Evolutionary conservation across 2,888 invertebrate genomes (phyloP).

Genomic region (Platynereis dumerilii): DNA sequence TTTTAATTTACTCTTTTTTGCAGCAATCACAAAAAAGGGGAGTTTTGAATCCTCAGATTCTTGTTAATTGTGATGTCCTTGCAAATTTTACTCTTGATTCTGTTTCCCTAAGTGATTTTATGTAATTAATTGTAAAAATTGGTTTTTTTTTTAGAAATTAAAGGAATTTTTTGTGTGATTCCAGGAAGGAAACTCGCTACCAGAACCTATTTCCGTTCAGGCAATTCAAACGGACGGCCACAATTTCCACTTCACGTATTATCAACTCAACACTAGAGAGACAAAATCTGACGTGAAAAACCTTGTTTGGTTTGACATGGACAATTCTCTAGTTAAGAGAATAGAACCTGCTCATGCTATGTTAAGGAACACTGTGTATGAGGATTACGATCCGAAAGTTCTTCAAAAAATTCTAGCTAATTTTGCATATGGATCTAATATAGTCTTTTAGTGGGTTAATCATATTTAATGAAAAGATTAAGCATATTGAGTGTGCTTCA

Average conservation of each 20-base stretch:
- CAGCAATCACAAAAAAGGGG: no score
- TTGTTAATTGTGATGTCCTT: no score
- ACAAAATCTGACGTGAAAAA: constrained; percentile 73
- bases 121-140: no score
- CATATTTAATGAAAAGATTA: no score
- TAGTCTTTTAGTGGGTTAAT: not conserved
- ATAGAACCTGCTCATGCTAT: constrained; percentile 72
- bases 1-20: no score
- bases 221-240: constrained; percentile 82
- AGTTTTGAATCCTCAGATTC: no score
- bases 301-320: constrained; percentile 73
- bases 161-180: no score
- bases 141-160: no score
- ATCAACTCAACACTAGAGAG: constrained; percentile 76
- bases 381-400: constrained; percentile 80
- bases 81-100: no score
- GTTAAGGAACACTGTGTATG: constrained; percentile 73
- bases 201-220: constrained; percentile 79
- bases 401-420: constrained; percentile 80
- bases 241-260: constrained; percentile 79
- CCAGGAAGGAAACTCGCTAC: constrained; percentile 67
- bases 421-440: constrained; percentile 65
- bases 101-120: no score
- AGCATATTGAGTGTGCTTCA: no score
- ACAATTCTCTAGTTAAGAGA: constrained; percentile 47